phyloP scores from a whole-genome alignment of 2,113 vertebrate genomes.

The Leuciscus idus region DNA sequence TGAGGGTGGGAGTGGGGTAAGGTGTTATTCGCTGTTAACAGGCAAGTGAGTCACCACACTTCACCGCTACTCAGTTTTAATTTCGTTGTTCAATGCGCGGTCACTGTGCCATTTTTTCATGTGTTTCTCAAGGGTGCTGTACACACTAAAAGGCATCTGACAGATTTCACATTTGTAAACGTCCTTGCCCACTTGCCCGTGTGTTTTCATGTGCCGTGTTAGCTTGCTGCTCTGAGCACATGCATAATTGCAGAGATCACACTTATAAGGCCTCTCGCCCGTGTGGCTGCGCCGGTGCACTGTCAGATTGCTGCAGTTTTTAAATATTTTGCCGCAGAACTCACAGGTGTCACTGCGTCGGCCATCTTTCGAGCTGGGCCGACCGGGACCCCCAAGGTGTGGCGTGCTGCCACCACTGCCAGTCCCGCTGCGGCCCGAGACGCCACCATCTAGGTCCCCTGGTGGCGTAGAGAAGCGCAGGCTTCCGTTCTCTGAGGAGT shows the following conservation, averaged over 20 bases:
- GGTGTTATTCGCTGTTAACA: conserved; percentile 63
- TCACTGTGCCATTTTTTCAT: conserved; percentile 99
- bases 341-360: conserved; percentile 99
- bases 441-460: conserved; percentile 94
- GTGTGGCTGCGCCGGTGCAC: conserved; percentile 99
- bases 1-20: conserved; percentile 72
- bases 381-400: conserved; percentile 92
- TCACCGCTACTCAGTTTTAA: conserved; percentile 99
- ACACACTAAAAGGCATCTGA: conserved; percentile 99
- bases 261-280: conserved; percentile 99
- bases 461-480: conserved; percentile 98
- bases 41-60: conserved; percentile 67
- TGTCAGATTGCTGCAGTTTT: conserved; percentile 99
- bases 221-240: conserved; percentile 99
- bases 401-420: conserved; percentile 98
- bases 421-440: conserved; percentile 96
- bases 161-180: conserved; percentile 99
- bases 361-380: conserved; percentile 97
- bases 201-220: conserved; percentile 99
- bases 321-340: conserved; percentile 99
- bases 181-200: conserved; percentile 99
- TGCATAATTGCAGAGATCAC: conserved; percentile 99
- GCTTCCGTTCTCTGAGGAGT: conserved; percentile 99
- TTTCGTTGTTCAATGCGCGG: conserved; percentile 98
- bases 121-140: conserved; percentile 99